Conservation (phyloP, 2,797 vertebrate genomes). For the Enteromius afrohamiltoni region DNA sequence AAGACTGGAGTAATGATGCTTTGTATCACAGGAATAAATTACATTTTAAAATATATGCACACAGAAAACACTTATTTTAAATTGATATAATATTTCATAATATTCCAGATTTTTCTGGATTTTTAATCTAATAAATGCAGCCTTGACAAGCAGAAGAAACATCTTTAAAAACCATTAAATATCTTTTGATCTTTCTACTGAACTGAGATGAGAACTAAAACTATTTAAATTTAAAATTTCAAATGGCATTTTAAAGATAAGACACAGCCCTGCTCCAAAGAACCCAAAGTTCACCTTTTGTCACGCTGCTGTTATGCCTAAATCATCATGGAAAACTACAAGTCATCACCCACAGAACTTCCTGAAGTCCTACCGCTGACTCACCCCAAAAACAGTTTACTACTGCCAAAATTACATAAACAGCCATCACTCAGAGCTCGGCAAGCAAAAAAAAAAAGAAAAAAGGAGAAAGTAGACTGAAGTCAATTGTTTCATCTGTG, state of each 20-base stretch:
- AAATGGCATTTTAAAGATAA: neutral
- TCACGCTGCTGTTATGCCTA: slow-evolving; percentile 61
- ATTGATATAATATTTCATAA: too few relatives aligned
- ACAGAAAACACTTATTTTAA: too few relatives aligned
- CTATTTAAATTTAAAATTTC: neutral
- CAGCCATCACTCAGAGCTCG: slow-evolving; percentile 42
- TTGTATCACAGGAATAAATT: too few relatives aligned
- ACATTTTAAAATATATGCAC: too few relatives aligned
- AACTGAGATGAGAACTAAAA: neutral
- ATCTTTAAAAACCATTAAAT: too few relatives aligned
- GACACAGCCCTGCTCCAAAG: neutral
- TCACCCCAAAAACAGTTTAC: slow-evolving; percentile 66
- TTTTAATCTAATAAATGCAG: too few relatives aligned
- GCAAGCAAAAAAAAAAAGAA: neutral
- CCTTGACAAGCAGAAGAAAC: too few relatives aligned
- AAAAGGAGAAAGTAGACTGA: slow-evolving; percentile 45
- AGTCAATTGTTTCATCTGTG: slow-evolving; percentile 51
- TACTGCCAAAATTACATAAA: slow-evolving; percentile 51
- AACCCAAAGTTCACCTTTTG: slow-evolving; percentile 1
- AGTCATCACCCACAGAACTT: slow-evolving; percentile 67
- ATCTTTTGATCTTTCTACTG: too few relatives aligned
- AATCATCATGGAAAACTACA: slow-evolving; percentile 71
- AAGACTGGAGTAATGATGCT: too few relatives aligned
- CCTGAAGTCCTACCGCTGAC: slow-evolving; percentile 68
- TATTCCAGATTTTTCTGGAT: too few relatives aligned